phyloP scores from a whole-genome alignment of 2,113 vertebrate species.

The Neodontobutis hainanensis region DNA sequence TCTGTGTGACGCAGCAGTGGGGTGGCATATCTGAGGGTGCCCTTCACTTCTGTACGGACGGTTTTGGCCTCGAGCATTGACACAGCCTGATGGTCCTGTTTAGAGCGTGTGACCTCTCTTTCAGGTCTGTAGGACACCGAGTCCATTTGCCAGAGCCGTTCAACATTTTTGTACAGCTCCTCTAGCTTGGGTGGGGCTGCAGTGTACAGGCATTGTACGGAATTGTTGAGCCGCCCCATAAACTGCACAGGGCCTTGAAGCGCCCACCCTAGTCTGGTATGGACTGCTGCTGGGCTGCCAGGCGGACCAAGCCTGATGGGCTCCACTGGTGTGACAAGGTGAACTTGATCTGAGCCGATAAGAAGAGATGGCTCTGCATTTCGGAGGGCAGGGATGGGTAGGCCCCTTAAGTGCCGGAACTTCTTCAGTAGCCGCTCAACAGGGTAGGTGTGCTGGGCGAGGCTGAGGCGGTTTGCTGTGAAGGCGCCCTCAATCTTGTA shows the following conservation, averaged over 20 bases:
- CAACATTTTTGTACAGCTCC: constrained; percentile 19
- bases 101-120: constrained; percentile 13
- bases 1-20: not conserved
- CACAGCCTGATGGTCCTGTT: not conserved
- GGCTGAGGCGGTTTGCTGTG: not conserved
- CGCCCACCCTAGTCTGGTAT: constrained; percentile 29
- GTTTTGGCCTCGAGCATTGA: not conserved
- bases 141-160: constrained; percentile 20
- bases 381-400: no score
- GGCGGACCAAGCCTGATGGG: not conserved
- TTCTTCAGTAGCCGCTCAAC: not conserved
- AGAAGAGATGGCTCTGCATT: constrained; percentile 4
- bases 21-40: not conserved
- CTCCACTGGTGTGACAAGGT: constrained; percentile 13
- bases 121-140: constrained; percentile 3
- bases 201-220: constrained; percentile 13
- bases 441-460: not conserved
- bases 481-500: constrained; percentile 16
- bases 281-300: constrained; percentile 6
- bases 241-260: constrained; percentile 15
- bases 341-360: constrained; percentile 14
- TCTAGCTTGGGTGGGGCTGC: not conserved
- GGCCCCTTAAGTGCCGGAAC: not conserved
- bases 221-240: not conserved
- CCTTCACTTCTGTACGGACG: not conserved